Evolutionary conservation across 1,140 invertebrate genomes (phyloP), one percentile per base, ranked within the genome.

Genomic region (Drosophila sp.): DNA sequence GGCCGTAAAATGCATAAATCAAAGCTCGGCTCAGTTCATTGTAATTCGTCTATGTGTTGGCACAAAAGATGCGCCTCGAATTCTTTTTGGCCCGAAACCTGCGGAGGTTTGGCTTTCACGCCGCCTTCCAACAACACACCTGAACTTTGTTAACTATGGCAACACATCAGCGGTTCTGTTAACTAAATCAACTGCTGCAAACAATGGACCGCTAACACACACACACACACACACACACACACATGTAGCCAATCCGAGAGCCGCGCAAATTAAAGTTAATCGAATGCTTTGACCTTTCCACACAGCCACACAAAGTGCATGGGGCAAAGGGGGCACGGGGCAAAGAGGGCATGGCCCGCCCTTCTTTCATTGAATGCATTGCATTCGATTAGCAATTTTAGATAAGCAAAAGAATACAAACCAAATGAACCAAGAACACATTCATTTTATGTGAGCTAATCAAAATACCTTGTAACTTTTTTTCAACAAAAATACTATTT

Each of bases 261-360:
- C 50, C 65, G 81, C 65, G 78, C 78, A 87, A 86, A 86, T 87
- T 82, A 86, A 86, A 86, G 82, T 86, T 86, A 87, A 86, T 86
- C 82, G 82, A 87, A 87, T 87, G 78, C 78, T 87, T 89, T 87
- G 78, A 87, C 82, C 82, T 87, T 87, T 87, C 73, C 74, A 72
- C 82, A 81, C 65, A 63, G 18, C 56, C 66, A 75, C 56, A 75
- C 38, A 70, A 25, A 59, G 40, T 43, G 32, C 51, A 65, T 32
- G 27, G 11, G 21, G 43, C 40, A 43, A 8, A 9, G 40, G 32
- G 59, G 45, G 18, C 29, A 62, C 5, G 58, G 48, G 18, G 18
- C 11, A 18, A 36, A 46, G 51, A 32, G 43, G 72, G 72, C 72
- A 75, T 72, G 61, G 72, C 53, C 67, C 64, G 74, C 82, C 81